phyloP scores from a whole-genome alignment of 2,113 vertebrate genomes.

The Arenaria interpres region DNA sequence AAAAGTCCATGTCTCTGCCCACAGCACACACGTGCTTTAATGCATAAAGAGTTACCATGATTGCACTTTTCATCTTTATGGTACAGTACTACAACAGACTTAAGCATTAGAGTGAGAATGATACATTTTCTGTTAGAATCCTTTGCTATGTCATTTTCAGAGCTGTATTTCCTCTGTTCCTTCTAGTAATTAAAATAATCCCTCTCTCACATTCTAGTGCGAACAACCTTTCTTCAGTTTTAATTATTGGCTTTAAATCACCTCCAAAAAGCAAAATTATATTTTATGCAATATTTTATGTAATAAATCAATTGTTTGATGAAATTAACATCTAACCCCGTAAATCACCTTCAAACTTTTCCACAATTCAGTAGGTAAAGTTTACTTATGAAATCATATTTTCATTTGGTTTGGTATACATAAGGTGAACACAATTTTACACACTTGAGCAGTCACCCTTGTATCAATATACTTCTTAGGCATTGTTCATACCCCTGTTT shows the following conservation, averaged over 20 bases:
- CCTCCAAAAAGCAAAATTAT: neutral
- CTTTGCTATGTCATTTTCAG: neutral
- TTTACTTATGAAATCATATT: neutral
- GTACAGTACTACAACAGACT: neutral
- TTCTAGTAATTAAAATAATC: neutral
- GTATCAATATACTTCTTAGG: neutral
- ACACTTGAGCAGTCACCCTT: neutral
- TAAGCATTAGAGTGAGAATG: neutral
- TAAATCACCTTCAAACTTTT: neutral
- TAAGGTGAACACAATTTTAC: neutral
- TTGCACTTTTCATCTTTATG: neutral
- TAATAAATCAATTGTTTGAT: neutral
- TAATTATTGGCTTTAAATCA: neutral
- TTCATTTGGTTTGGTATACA: neutral
- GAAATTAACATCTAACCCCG: neutral
- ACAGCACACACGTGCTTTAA: fast-evolving
- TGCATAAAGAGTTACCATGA: neutral
- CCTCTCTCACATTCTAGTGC: neutral
- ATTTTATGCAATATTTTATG: neutral
- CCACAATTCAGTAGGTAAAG: neutral
- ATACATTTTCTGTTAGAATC: neutral
- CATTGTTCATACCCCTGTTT: neutral
- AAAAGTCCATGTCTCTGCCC: neutral
- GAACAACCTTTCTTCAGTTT: neutral
- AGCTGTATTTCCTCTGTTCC: neutral